Conservation (phyloP, 2,797 vertebrate species). For the Pitangus sulphuratus region DNA sequence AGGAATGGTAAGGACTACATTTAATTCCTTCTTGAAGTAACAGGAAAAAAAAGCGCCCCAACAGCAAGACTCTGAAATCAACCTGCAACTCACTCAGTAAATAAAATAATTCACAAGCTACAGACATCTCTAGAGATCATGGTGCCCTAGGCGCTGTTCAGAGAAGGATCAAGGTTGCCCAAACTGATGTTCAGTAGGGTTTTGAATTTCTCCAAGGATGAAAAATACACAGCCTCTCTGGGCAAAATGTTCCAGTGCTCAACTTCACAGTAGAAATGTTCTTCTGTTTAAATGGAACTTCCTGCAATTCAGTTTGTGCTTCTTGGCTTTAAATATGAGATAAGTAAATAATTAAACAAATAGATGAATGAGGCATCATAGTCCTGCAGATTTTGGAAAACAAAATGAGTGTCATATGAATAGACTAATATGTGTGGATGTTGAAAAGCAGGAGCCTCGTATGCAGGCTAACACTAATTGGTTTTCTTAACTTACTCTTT, state of each 20-base stretch:
- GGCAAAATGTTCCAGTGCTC: not conserved
- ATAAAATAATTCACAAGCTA: not conserved
- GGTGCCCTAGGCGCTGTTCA: not conserved
- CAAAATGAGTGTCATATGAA: not conserved
- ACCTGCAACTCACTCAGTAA: not conserved
- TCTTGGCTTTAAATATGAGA: not conserved
- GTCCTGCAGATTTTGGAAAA: not conserved
- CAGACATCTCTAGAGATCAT: not conserved
- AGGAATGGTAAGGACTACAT: not conserved
- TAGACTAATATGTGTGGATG: not conserved
- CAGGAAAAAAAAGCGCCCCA: not conserved
- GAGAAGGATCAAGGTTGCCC: not conserved
- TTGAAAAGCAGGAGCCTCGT: not conserved
- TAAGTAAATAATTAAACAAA: not conserved
- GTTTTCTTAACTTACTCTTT: constrained; percentile 34
- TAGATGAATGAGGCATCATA: not conserved
- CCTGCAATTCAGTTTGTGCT: not conserved
- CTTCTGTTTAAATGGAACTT: not conserved
- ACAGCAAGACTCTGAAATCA: not conserved
- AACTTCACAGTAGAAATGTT: not conserved
- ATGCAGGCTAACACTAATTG: not conserved
- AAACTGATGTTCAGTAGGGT: accelerated
- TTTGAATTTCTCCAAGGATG: not conserved
- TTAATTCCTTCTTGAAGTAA: not conserved
- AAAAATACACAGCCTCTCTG: not conserved